A percentile compares a stretch with the other conserved stretches of the same genome.
Evolutionary conservation across 2,113 vertebrate genomes (phyloP).

Genomic region (Petromus typicus): DNA sequence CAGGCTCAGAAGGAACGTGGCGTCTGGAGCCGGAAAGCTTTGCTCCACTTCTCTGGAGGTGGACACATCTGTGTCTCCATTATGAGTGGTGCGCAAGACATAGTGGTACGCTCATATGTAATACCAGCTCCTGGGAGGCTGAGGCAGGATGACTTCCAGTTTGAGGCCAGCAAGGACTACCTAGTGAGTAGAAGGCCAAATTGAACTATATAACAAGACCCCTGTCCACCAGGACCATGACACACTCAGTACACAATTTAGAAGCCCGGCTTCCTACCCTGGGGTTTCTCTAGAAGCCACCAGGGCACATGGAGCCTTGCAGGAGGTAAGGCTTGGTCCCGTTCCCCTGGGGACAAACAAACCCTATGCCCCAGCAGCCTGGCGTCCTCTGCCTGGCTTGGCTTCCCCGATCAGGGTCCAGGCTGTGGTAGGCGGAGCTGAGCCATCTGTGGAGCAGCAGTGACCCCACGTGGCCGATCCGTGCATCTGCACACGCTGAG

Average conservation of each 20-base stretch:
- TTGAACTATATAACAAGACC: neutral
- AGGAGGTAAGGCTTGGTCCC: neutral
- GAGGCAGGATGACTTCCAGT: neutral
- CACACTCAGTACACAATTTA: neutral
- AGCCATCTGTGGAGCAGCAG: constrained; percentile 16
- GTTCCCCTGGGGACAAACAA: neutral
- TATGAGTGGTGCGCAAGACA: neutral
- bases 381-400: neutral
- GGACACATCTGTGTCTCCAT: neutral
- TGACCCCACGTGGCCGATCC: constrained; percentile 50
- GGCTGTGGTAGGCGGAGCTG: neutral
- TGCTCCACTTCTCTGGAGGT: neutral
- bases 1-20: neutral
- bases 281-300: neutral
- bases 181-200: neutral
- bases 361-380: neutral
- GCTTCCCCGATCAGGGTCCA: neutral
- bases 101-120: neutral
- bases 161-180: neutral
- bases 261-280: neutral
- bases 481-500: neutral
- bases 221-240: neutral
- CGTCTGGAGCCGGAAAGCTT: neutral
- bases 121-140: neutral
- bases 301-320: neutral